Base-by-base conservation (phyloP, 2,888 invertebrate species). In the Rhagonycha lutea region DNA sequence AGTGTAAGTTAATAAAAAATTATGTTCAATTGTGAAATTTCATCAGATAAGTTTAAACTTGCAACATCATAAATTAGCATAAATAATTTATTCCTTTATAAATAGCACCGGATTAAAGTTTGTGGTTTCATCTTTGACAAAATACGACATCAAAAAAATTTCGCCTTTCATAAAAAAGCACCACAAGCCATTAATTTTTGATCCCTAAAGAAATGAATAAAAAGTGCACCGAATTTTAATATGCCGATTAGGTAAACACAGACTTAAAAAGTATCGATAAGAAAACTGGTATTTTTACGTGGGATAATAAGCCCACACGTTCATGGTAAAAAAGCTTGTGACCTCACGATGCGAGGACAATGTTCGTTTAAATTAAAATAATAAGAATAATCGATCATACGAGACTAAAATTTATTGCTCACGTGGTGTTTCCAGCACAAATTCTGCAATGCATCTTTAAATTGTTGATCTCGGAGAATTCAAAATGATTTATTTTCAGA, bases 281-380 rank as follows among this genome's bases (percentile, higher is more conserved):
- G 23, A 65, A 63, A 65, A 65, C 63, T 65, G 63, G 63, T 65
- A 65, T 65, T 65, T 65, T 23, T 65, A 65, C 63, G 63, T 65
- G 63, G 63, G 63, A 65, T 65, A 24, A 65, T 26, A 65, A 65
- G 63, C 63, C 63, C 63, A 65, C 63, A 65, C 26, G 24, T 65
- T 65, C 23, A 65, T 65, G 24, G 63, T 65, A 26, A 23, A 65
- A 65, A 65, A 65, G 63, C 10, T 65, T 65, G 63, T 65, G 63
- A 65, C 63, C 63, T 65, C 63, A 14, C 23, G 63, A 24, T 65
- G 23, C n/a, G 18, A 24, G 26, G 24, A 24, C 14, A 65, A 65
- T 23, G 26, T 65, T 23, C 63, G 24, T 26, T 65, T 24, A 65
- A 65, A 65, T 23, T 65, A 24, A 65, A 65, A 65, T n/a, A 65